Evolutionary conservation across 2,888 invertebrate genomes (phyloP), one percentile per base, ranked within the genome.

Genomic region (Phasia obesa): DNA sequence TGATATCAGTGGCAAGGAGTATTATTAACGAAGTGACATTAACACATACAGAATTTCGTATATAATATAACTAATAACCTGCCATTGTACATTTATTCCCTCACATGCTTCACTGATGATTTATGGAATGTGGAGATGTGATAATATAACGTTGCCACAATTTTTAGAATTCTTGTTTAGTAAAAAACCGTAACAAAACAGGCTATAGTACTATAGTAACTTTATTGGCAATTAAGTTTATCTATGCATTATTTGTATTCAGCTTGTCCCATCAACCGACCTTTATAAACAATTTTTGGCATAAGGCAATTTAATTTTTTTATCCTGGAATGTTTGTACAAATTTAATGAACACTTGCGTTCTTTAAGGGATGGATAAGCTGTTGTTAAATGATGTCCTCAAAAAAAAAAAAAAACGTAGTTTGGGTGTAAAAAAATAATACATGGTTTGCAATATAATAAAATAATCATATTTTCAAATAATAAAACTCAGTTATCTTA

Each of bases 111-210:
- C 53, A 78, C 80, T 71, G 85, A 86, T 86, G 86, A 86, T 86
- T 86, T 86, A 86, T 86, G 84, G 75, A 67, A 81, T 76, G 75
- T 76, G 80, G 81, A 83, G 73, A 80, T 75, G 84, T 85, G 85
- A 86, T 86, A 86, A 85, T 84, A 76, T 81, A 78, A 84, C 76
- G 59, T 78, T 74, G 81, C 79, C 79, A 84, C 77, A 85, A 82
- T 82, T 85, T 81, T 71, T 60, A 35, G 23, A 44, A 62, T 55
- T 57, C 51, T 44, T 73, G 38, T 44, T 64, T 67, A 44, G 55
- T 47, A 71, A 35, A n/a, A 53, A 47, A 53, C 21, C n/a, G n/a
- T 4, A 38, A 3, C n/a, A 25, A 25, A 62, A 65, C n/a, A n/a
- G n/a, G n/a, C n/a, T n/a, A n/a, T n/a, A n/a, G n/a, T n/a, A 42